phyloP scores from a whole-genome alignment of 2,113 vertebrate species.

The Thalassoma bifasciatum region DNA sequence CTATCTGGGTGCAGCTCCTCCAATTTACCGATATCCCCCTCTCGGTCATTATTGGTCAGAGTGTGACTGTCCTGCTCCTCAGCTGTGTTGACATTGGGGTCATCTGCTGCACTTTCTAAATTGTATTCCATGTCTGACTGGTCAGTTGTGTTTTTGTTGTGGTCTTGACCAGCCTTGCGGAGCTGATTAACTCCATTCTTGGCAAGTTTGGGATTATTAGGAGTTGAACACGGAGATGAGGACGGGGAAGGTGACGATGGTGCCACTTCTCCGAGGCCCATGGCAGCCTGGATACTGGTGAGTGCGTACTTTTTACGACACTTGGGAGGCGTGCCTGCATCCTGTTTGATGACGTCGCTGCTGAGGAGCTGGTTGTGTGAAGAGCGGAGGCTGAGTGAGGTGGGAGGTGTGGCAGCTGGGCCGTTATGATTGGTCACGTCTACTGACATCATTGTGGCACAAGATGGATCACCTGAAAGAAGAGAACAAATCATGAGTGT shows the following conservation, averaged over 20 bases:
- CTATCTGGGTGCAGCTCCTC: conserved; percentile 38
- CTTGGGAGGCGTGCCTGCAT: conserved; percentile 90
- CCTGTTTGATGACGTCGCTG: conserved; percentile 89
- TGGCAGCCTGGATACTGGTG: conserved; percentile 94
- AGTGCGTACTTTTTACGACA: conserved; percentile 96
- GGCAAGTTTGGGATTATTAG: conserved; percentile 92
- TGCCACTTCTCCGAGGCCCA: conserved; percentile 89
- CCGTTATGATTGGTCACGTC: conserved; percentile 91
- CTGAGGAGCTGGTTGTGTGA: conserved; percentile 95
- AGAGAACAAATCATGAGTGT: not conserved
- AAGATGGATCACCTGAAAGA: conserved; percentile 80
- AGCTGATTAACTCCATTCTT: conserved; percentile 97
- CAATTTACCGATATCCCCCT: conserved; percentile 54
- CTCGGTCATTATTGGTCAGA: conserved; percentile 69
- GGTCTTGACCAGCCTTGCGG: conserved; percentile 94
- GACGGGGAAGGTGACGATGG: conserved; percentile 68
- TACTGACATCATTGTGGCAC: conserved; percentile 87
- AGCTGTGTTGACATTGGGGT: conserved; percentile 58
- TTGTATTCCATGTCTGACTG: conserved; percentile 64
- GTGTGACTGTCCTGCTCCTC: conserved; percentile 58
- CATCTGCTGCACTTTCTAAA: conserved; percentile 78
- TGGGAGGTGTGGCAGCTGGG: conserved; percentile 89
- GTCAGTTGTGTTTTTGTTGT: conserved; percentile 89
- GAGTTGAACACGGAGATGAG: conserved; percentile 56
- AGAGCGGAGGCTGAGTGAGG: conserved; percentile 91